A percentile compares a stretch with the other conserved stretches of the same genome.
Evolutionary conservation across 2,797 vertebrate genomes (phyloP).

Genomic region (Glossophaga mutica): DNA sequence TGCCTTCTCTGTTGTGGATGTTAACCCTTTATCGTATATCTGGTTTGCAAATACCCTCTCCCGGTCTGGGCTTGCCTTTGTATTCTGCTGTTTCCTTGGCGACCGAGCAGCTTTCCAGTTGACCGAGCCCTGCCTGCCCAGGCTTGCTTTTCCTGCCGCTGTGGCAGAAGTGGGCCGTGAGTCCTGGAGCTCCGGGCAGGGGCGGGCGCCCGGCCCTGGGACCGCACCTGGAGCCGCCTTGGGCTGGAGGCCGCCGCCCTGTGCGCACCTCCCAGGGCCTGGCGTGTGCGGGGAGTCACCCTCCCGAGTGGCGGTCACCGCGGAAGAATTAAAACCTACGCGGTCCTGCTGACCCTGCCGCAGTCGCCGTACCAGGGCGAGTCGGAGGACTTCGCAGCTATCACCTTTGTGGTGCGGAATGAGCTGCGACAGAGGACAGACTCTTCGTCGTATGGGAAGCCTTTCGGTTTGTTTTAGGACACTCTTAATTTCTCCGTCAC

Average conservation of each 20-base stretch:
- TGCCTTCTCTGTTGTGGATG: neutral
- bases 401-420: accelerated
- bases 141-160: neutral
- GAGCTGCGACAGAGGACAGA: accelerated
- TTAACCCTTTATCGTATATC: neutral
- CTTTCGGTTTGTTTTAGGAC: neutral
- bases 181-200: neutral
- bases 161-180: neutral
- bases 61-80: neutral
- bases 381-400: too few relatives aligned
- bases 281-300: accelerated
- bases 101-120: neutral
- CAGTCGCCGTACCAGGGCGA: accelerated
- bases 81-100: neutral
- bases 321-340: neutral
- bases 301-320: neutral
- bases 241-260: neutral
- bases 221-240: accelerated
- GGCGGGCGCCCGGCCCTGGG: too few relatives aligned
- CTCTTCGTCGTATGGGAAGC: accelerated
- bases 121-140: accelerated
- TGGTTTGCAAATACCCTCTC: neutral
- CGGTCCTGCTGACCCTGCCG: accelerated
- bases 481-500: neutral
- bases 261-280: neutral